These are phyloP conservation scores for Apogon hyalosoma DNA, from an alignment of 2,797 vertebrate genomes.

Conservation along the genomic window DNA sequence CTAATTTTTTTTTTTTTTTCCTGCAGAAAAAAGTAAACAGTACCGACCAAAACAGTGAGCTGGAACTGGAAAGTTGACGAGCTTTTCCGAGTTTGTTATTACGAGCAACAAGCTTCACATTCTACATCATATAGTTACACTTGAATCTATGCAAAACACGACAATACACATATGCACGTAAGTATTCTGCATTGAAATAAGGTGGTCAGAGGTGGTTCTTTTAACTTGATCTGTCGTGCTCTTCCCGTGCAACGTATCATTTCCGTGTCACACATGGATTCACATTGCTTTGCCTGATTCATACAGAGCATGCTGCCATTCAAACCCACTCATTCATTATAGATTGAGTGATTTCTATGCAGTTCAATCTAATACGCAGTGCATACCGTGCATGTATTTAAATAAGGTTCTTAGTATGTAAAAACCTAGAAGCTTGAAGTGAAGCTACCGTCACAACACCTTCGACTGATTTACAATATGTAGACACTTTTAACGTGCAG, in stretches of 20 bases:
- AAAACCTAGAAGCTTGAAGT: background rate
- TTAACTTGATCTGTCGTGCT: background rate
- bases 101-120: no score
- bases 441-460: background rate
- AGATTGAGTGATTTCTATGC: constrained; percentile 16
- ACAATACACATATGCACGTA: no score
- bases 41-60: no score
- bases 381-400: constrained; percentile 1
- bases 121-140: no score
- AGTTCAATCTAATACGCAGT: background rate
- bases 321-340: constrained; percentile 28
- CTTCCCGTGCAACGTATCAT: background rate
- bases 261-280: constrained; percentile 11
- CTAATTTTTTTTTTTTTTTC: no score
- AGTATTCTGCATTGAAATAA: no score
- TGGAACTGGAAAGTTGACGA: no score
- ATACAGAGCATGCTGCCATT: constrained; percentile 16
- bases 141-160: no score
- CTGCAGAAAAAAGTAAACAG: no score
- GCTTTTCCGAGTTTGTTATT: no score
- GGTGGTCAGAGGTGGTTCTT: background rate
- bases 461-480: background rate
- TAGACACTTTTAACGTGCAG: background rate
- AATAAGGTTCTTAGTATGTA: background rate
- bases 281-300: constrained; percentile 14